Evolutionary conservation across 2,113 vertebrate species (phyloP).

Genomic region (Carassius auratus): DNA sequence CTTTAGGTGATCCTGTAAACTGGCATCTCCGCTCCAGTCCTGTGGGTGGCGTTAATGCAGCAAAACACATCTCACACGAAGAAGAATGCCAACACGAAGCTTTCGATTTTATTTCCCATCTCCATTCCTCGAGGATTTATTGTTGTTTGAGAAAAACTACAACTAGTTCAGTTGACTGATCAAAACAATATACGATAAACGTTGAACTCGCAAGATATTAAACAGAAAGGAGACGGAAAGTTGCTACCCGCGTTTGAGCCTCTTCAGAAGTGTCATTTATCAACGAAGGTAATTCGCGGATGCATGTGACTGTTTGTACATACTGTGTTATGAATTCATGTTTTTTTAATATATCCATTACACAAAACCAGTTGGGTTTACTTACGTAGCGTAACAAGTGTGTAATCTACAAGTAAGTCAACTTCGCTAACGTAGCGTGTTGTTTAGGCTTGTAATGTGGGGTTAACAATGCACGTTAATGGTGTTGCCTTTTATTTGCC

Average conservation of each 20-base stretch:
- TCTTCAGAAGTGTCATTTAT: not conserved
- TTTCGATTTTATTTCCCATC: not conserved
- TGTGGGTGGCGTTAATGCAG: not conserved
- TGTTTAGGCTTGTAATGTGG: not conserved
- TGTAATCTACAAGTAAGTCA: not conserved
- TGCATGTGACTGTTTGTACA: not conserved
- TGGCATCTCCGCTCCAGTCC: not conserved
- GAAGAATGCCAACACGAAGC: constrained; percentile 10
- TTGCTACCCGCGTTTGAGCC: not conserved
- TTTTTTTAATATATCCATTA: not conserved
- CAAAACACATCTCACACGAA: not conserved
- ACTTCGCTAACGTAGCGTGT: not conserved
- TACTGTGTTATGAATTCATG: not conserved
- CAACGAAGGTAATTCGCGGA: constrained; percentile 5
- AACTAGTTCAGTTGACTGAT: not conserved
- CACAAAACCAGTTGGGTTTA: not conserved
- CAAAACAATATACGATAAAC: not conserved
- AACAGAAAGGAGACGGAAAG: not conserved
- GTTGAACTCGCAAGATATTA: not conserved
- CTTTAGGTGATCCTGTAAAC: not conserved
- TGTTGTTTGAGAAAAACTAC: not conserved
- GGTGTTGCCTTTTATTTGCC: not conserved
- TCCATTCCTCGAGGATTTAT: not conserved
- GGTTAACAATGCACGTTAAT: too few species aligned
- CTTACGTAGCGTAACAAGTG: not conserved